A percentile compares a stretch with the other conserved stretches of the same genome.
Conservation (phyloP, 2,888 invertebrate species). For the Meiosimyza platycephala region DNA sequence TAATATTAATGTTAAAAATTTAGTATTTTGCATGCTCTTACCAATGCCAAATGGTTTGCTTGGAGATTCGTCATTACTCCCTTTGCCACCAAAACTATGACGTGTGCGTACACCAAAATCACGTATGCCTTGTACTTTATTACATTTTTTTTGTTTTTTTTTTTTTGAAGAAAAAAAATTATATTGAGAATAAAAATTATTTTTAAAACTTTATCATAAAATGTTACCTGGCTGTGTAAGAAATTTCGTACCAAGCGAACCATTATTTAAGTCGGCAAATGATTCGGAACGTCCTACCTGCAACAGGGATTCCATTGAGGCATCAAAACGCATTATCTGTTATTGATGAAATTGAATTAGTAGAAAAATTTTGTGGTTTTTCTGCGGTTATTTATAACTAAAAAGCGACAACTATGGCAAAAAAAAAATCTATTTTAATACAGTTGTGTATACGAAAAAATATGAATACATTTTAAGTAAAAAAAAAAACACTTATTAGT, state of each 20-base stretch:
- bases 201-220: not conserved
- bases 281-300: conserved; percentile 85
- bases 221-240: conserved; percentile 57
- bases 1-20: too few species aligned
- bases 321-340: conserved; percentile 85
- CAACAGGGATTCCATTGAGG: conserved; percentile 80
- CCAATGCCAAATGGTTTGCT: conserved; percentile 87
- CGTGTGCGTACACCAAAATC: conserved; percentile 64
- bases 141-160: conserved; percentile 53
- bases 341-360: conserved; percentile 10
- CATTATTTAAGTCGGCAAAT: conserved; percentile 82
- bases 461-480: not conserved
- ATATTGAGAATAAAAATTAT: not conserved
- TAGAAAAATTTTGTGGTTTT: too few species aligned
- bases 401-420: conserved; percentile 20
- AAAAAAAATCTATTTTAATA: too few species aligned
- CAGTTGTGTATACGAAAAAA: too few species aligned
- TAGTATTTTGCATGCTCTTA: conserved; percentile 64
- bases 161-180: conserved; percentile 25
- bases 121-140: conserved; percentile 47
- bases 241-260: conserved; percentile 50
- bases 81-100: conserved; percentile 73
- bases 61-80: conserved; percentile 69
- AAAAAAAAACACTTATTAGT: not conserved
- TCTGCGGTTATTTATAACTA: not conserved